A percentile compares a stretch with the other conserved stretches of the same genome.
Evolutionary conservation across 2,888 invertebrate genomes (phyloP).

Genomic region (Pheosia gnoma): DNA sequence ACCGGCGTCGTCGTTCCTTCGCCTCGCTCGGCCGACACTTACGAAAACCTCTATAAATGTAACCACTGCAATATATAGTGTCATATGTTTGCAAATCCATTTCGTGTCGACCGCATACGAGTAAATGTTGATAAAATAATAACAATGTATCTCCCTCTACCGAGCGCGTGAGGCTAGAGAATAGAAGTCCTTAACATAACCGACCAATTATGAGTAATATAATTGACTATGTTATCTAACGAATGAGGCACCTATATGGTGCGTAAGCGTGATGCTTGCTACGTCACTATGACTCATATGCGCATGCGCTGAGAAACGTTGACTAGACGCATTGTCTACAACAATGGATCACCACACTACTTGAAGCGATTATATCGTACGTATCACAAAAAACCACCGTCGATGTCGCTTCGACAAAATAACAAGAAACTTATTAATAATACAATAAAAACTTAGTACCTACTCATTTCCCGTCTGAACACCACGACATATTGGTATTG

Average conservation of each 20-base stretch:
- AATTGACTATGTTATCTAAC: slow-evolving; percentile 49
- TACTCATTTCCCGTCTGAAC: slow-evolving; percentile 14
- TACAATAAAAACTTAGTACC: slow-evolving; percentile 21
- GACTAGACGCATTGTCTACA: slow-evolving; percentile 78
- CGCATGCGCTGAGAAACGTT: slow-evolving; percentile 69
- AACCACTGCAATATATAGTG: slow-evolving; percentile 28
- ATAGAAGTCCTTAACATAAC: slow-evolving; percentile 26
- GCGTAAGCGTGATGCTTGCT: slow-evolving; percentile 61
- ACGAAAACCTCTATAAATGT: slow-evolving; percentile 31
- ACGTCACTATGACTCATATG: slow-evolving; percentile 72
- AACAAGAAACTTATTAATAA: slow-evolving; percentile 36
- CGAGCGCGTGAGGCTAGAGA: neutral
- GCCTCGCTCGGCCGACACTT: slow-evolving; percentile 20
- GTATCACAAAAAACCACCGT: slow-evolving; percentile 65
- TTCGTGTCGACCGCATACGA: slow-evolving; percentile 28
- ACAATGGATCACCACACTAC: slow-evolving; percentile 72
- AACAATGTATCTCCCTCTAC: slow-evolving; percentile 11
- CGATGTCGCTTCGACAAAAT: slow-evolving; percentile 49
- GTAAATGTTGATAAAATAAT: slow-evolving; percentile 15
- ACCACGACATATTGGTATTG: slow-evolving; percentile 9
- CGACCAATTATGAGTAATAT: slow-evolving; percentile 41
- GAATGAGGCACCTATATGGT: slow-evolving; percentile 59
- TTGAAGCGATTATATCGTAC: slow-evolving; percentile 77
- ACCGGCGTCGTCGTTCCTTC: slow-evolving; percentile 20
- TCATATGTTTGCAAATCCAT: slow-evolving; percentile 32